These are phyloP conservation scores for Hyalella azteca DNA, from an alignment of 2,888 invertebrate species.

Conservation along the genomic window DNA sequence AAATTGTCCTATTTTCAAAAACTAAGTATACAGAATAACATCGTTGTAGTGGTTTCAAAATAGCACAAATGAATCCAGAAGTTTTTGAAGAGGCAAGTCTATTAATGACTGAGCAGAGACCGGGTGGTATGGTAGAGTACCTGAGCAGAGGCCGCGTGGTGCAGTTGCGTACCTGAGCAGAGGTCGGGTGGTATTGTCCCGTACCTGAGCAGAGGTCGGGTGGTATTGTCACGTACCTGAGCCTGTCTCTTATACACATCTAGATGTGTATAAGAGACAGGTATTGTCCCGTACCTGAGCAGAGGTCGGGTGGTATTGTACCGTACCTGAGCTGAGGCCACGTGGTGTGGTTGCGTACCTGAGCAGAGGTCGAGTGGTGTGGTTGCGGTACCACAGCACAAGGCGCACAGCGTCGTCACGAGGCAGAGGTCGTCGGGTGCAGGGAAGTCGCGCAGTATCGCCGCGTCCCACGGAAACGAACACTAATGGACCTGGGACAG, in stretches of 20 bases:
- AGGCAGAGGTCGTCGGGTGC: constrained; percentile 40
- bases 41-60: too few relatives aligned
- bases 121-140: neutral
- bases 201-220: neutral
- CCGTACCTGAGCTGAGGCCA: neutral
- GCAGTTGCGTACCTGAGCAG: neutral
- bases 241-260: too few relatives aligned
- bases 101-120: too few relatives aligned
- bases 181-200: neutral
- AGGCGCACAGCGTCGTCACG: constrained; percentile 43
- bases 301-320: neutral
- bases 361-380: constrained; percentile 50
- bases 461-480: constrained; percentile 42
- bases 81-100: too few relatives aligned
- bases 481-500: constrained; percentile 43
- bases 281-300: neutral
- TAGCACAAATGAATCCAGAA: too few relatives aligned
- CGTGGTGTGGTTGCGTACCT: constrained; percentile 39
- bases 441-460: constrained; percentile 48
- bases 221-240: constrained; percentile 41
- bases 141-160: neutral
- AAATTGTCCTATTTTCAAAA: too few relatives aligned
- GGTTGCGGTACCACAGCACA: constrained; percentile 51
- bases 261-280: too few relatives aligned
- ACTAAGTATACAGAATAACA: too few relatives aligned